These are phyloP conservation scores for Leptestheria dahalacensis DNA, from an alignment of 1,140 invertebrate genomes.

Conservation along the genomic window DNA sequence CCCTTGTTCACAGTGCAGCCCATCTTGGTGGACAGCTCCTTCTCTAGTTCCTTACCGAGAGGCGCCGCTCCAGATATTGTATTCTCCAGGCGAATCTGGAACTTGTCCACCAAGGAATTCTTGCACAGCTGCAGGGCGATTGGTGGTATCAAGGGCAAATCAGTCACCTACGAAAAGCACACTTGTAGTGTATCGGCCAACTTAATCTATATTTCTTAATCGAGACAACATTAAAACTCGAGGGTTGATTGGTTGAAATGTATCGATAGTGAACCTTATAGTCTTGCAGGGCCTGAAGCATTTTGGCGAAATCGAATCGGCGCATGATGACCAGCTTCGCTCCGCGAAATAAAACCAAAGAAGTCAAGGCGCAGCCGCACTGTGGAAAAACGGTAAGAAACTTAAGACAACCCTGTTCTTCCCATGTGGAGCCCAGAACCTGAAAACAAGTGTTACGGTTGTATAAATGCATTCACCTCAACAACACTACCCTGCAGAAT, in stretches of 20 bases:
- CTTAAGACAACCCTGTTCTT: slow-evolving; percentile 1
- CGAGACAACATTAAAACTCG: neutral
- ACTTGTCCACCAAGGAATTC: slow-evolving; percentile 40
- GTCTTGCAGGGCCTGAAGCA: slow-evolving; percentile 45
- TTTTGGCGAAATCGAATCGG: slow-evolving; percentile 51
- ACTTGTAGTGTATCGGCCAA: too few species aligned
- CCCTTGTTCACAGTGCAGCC: slow-evolving; percentile 8
- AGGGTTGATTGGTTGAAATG: neutral
- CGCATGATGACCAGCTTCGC: slow-evolving; percentile 50
- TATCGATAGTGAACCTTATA: slow-evolving; percentile 32
- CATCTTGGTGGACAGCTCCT: slow-evolving; percentile 13
- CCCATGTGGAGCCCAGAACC: too few species aligned
- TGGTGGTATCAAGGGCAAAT: slow-evolving; percentile 44
- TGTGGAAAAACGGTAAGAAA: slow-evolving; percentile 16
- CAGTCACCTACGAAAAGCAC: slow-evolving; percentile 37
- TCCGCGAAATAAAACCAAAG: slow-evolving; percentile 36
- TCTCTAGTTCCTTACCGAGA: slow-evolving; percentile 31
- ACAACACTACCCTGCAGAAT: too few species aligned
- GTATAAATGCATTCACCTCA: too few species aligned
- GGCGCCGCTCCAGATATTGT: slow-evolving; percentile 41
- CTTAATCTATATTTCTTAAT: too few species aligned
- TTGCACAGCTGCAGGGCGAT: slow-evolving; percentile 46
- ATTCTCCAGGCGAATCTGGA: slow-evolving; percentile 38
- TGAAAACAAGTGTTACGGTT: too few species aligned
- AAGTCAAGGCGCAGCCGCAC: slow-evolving; percentile 9